Evolutionary conservation across 2,797 vertebrate genomes (phyloP).

Genomic region (Trematomus bernacchii): DNA sequence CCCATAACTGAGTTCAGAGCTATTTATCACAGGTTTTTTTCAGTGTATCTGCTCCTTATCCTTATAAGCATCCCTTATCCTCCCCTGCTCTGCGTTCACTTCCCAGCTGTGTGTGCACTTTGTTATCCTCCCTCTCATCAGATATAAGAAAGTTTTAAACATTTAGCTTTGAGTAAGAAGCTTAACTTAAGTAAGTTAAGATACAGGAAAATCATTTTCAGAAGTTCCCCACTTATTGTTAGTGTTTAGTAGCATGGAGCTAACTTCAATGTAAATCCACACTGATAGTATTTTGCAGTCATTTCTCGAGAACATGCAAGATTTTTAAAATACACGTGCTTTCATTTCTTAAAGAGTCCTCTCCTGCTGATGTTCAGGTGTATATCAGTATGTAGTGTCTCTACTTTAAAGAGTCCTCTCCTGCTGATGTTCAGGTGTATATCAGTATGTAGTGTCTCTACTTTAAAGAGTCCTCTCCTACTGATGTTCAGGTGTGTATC

Average conservation of each 20-base stretch:
- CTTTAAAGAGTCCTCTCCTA: too few species aligned
- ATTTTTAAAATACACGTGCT: too few species aligned
- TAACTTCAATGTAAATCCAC: background rate
- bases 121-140: conserved; percentile 21
- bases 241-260: conserved; percentile 2
- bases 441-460: too few species aligned
- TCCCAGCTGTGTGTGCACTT: background rate
- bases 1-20: conserved; percentile 33
- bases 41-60: background rate
- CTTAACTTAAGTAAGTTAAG: too few species aligned
- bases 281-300: too few species aligned
- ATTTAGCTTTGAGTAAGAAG: conserved; percentile 20
- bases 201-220: conserved; percentile 26
- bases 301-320: too few species aligned
- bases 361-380: too few species aligned
- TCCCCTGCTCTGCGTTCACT: conserved; percentile 13
- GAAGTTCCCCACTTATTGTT: conserved; percentile 1
- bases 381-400: too few species aligned
- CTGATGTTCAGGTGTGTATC: too few species aligned
- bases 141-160: conserved; percentile 16
- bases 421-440: too few species aligned
- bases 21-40: conserved; percentile 9
- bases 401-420: too few species aligned
- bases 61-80: background rate
- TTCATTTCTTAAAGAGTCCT: too few species aligned